These are phyloP conservation scores for Eurosta solidaginis DNA, from an alignment of 1,140 invertebrate genomes.

Conservation along the genomic window DNA sequence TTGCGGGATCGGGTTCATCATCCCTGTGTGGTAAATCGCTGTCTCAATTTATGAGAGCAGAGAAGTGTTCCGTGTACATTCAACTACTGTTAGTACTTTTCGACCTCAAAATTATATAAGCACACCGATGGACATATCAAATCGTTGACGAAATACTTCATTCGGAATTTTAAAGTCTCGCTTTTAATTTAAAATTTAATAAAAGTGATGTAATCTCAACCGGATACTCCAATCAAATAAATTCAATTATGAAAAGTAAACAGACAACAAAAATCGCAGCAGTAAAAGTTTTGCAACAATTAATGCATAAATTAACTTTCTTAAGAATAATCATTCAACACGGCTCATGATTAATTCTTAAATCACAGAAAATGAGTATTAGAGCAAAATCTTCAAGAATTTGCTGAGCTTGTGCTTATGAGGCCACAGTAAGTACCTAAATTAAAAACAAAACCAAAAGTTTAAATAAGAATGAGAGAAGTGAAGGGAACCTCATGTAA, in stretches of 20 bases:
- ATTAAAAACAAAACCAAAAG: background rate
- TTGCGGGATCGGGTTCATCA: too few relatives aligned
- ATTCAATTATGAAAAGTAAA: conserved; percentile 27
- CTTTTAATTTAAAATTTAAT: too few relatives aligned
- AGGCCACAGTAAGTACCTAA: background rate
- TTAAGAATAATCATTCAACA: conserved; percentile 29
- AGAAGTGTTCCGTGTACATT: too few relatives aligned
- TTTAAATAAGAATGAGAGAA: background rate
- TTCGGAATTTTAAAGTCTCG: too few relatives aligned
- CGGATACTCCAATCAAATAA: background rate
- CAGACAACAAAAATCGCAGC: conserved; percentile 3
- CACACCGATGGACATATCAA: too few relatives aligned
- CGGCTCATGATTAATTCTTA: conserved; percentile 8
- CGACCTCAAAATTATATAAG: too few relatives aligned
- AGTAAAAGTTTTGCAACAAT: conserved; percentile 28
- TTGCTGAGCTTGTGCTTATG: too few relatives aligned
- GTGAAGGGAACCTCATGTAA: background rate
- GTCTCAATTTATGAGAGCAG: too few relatives aligned
- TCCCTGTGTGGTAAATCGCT: too few relatives aligned
- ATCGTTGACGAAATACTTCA: too few relatives aligned
- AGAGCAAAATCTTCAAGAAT: background rate
- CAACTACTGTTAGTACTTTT: too few relatives aligned
- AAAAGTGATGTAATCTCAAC: too few relatives aligned
- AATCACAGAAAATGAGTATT: background rate
- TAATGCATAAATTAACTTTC: conserved; percentile 34